Conservation (phyloP, 2,113 vertebrate species). For the Parotia lawesii region DNA sequence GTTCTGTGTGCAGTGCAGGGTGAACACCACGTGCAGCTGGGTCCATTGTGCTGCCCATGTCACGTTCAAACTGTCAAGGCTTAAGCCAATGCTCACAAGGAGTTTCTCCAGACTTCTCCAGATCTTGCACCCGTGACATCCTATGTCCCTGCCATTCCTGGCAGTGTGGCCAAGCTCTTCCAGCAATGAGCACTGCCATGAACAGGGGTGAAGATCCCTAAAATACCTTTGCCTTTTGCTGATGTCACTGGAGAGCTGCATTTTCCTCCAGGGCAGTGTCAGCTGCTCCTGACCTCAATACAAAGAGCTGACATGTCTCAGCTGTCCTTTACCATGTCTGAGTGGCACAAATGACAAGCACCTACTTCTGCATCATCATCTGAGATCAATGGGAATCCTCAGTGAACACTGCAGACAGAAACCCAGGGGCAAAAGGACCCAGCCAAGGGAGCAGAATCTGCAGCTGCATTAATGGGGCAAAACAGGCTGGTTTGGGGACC, state of each 20-base stretch:
- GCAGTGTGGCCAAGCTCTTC: neutral
- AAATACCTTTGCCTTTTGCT: neutral
- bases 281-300: neutral
- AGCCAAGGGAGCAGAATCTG: neutral
- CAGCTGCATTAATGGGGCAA: neutral
- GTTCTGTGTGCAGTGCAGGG: neutral
- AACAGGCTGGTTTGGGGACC: neutral
- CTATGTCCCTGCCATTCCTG: neutral
- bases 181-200: neutral
- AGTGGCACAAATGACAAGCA: neutral
- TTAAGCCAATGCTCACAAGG: neutral
- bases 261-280: neutral
- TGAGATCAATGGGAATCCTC: neutral
- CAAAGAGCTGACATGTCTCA: neutral
- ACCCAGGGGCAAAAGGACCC: neutral
- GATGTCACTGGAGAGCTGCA: neutral
- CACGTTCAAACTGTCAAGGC: neutral
- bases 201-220: neutral
- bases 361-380: neutral
- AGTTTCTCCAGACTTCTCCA: neutral
- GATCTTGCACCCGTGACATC: neutral
- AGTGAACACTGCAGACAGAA: neutral
- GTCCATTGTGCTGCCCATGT: neutral
- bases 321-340: neutral
- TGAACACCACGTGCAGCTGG: fast-evolving